These are phyloP conservation scores for Takifugu ocellatus DNA, from an alignment of 2,797 vertebrate genomes.

Conservation along the genomic window DNA sequence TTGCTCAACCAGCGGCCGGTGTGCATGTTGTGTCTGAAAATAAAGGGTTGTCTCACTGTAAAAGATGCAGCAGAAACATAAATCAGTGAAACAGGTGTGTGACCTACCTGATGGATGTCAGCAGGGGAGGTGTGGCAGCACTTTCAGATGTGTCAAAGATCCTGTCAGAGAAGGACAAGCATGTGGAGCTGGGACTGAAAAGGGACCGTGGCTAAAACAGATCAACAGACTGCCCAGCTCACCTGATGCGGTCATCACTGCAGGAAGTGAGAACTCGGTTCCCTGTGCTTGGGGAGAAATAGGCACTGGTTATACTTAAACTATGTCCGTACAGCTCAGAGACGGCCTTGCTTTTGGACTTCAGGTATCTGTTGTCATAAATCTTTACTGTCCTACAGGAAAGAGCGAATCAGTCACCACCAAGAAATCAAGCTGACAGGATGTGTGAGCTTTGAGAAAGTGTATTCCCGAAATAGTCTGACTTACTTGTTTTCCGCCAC, in stretches of 20 bases:
- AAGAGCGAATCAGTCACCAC: neutral
- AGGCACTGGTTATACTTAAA: conserved; percentile 77
- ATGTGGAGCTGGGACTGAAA: neutral
- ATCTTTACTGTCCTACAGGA: conserved; percentile 68
- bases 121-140: conserved; percentile 32
- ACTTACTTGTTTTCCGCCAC: conserved; percentile 79
- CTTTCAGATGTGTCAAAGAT: conserved; percentile 81
- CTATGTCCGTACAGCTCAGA: conserved; percentile 72
- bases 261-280: conserved; percentile 82
- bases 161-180: conserved; percentile 58
- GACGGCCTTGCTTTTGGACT: conserved; percentile 57
- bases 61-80: neutral
- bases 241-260: conserved; percentile 83
- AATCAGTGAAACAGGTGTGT: neutral
- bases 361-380: conserved; percentile 82
- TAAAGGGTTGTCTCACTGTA: neutral
- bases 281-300: conserved; percentile 87
- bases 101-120: conserved; percentile 74
- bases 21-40: conserved; percentile 75
- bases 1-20: conserved; percentile 81
- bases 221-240: conserved; percentile 9
- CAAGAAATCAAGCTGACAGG: neutral
- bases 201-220: neutral
- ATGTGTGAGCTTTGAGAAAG: neutral
- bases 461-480: neutral